Evolutionary conservation across 1,140 invertebrate genomes (phyloP), one percentile per base, ranked within the genome.

Genomic region (Aphis craccivora): DNA sequence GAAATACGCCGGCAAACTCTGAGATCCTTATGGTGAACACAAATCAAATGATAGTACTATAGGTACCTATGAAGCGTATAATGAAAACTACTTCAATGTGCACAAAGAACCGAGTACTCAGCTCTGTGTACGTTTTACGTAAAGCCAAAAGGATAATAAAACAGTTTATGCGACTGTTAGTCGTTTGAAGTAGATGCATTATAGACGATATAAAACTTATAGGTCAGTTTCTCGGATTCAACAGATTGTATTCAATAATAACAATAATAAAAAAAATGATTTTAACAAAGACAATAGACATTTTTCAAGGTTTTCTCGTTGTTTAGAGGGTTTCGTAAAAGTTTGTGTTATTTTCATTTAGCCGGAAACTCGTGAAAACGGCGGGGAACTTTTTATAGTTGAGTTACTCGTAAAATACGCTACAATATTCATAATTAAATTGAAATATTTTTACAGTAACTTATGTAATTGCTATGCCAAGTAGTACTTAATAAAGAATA

Each of bases 211-310:
- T 86, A 45, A 18, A 84, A 35, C 22, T 89, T 89, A 23, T 25
- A 37, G 23, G 22, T 23, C 87, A 35, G 87, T 23, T 9, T 35
- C 48, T 35, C 14, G 9, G n/a, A 88, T n/a, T 88, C 45, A 53
- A 53, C 45, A 89, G 45, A 89, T 51, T 53, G 48, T 89, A 35
- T 89, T 89, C 87, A 37, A 37, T 23, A 37, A 89, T 25, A 51
- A 51, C 37, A 8, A 89, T 89, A 8, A 86, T 43, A 40, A 23
- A 53, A 89, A 35, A 88, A 88, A 51, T 51, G 5, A 51, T 88
- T 87, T 35, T 88, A 22, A 87, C 14, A 20, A 76, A 43, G 43
- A 87, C 25, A 45, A n/a, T 45, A 30, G 25, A 45, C 20, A n/a
- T 43, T 25, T 87, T 37, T 37, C 22, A 18, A 35, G 8, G 51